A percentile compares a stretch with the other conserved stretches of the same genome.
phyloP scores from a whole-genome alignment of 2,113 vertebrate genomes.

The Eurypyga helias region DNA sequence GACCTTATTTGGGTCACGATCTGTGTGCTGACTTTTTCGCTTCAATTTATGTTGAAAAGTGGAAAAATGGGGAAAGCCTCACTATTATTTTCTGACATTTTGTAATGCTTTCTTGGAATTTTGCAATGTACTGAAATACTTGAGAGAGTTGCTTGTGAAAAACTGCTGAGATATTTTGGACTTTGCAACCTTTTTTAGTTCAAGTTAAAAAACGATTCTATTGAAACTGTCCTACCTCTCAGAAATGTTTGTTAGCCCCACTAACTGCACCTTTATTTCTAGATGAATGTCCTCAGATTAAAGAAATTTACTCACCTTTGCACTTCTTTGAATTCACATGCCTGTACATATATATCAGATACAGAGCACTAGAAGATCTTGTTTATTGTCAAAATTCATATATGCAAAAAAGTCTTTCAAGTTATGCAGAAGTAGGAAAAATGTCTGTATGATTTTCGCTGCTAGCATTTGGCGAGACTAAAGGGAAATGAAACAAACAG shows the following conservation, averaged over 20 bases:
- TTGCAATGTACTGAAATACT: not conserved
- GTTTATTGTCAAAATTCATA: conserved; percentile 11
- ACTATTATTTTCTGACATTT: not conserved
- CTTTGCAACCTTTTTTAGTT: not conserved
- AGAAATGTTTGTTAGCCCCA: not conserved
- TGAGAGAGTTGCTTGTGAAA: not conserved
- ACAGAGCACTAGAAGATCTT: not conserved
- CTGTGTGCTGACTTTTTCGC: not conserved
- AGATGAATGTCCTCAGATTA: not conserved
- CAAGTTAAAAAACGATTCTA: not conserved
- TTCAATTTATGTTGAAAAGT: not conserved
- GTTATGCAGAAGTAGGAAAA: conserved; percentile 1
- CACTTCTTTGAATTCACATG: not conserved
- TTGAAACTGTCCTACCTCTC: not conserved
- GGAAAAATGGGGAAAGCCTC: not conserved
- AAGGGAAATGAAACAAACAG: conserved; percentile 58
- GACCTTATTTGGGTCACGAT: not conserved
- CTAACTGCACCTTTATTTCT: not conserved
- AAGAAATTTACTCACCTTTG: not conserved
- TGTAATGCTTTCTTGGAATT: not conserved
- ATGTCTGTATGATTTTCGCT: conserved; percentile 15
- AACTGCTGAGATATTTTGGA: not conserved
- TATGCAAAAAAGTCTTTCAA: conserved; percentile 10
- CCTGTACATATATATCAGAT: not conserved
- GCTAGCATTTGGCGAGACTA: conserved; percentile 59